A percentile compares a stretch with the other conserved stretches of the same genome.
Conservation (phyloP, 2,113 vertebrate species). For the Halcyon malimbica region DNA sequence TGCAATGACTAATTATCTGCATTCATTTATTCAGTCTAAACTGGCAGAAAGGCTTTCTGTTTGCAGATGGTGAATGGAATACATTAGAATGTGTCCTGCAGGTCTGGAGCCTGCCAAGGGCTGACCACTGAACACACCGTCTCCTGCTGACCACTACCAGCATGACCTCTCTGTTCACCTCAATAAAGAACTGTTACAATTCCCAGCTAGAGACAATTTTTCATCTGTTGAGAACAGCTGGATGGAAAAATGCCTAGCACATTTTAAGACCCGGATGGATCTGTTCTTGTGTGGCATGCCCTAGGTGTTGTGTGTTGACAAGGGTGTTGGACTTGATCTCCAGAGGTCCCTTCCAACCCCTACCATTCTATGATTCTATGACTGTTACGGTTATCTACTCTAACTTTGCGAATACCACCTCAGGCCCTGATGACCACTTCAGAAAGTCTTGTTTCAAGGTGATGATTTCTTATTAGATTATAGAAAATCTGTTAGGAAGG, state of each 20-base stretch:
- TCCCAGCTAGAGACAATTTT: not conserved
- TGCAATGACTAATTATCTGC: not conserved
- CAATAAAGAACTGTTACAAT: not conserved
- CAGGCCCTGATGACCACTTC: not conserved
- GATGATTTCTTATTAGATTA: not conserved
- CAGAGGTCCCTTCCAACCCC: no score
- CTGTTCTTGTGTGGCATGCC: no score
- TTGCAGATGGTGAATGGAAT: not conserved
- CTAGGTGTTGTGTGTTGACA: no score
- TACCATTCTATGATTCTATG: no score
- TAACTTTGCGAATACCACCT: not conserved
- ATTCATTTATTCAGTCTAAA: not conserved
- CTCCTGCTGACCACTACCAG: not conserved
- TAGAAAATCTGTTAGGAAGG: not conserved
- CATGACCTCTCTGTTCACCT: fast-evolving
- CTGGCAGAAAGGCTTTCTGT: not conserved
- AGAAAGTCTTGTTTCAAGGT: not conserved
- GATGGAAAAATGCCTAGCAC: not conserved
- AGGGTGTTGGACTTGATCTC: no score
- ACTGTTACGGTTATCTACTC: not conserved
- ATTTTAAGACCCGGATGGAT: not conserved
- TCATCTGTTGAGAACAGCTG: not conserved
- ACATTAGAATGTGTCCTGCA: fast-evolving
- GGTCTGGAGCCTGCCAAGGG: not conserved
- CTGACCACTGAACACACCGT: not conserved